phyloP scores from a whole-genome alignment of 2,888 invertebrate genomes.

The Endotricha flammealis region DNA sequence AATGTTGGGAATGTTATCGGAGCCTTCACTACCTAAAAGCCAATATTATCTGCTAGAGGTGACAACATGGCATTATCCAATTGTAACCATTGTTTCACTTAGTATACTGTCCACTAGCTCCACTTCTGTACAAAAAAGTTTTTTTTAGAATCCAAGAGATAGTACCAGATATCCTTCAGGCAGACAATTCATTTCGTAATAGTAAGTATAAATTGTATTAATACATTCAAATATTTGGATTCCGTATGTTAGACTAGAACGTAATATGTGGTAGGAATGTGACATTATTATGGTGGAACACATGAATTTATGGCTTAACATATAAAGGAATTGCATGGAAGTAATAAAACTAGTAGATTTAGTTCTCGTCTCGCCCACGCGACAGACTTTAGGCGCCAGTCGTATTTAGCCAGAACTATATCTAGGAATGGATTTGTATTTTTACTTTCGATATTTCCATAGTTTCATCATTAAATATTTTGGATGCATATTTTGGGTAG shows the following conservation, averaged over 20 bases:
- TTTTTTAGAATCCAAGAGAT: too few species aligned
- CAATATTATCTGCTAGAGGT: too few species aligned
- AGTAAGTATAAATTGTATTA: background rate
- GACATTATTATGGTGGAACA: slow-evolving; percentile 25
- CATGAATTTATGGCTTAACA: slow-evolving; percentile 38
- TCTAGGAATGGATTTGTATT: slow-evolving; percentile 14
- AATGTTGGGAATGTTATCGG: too few species aligned
- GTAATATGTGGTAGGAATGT: slow-evolving; percentile 14
- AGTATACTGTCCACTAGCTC: too few species aligned
- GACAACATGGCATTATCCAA: too few species aligned
- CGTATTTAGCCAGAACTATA: slow-evolving; percentile 30
- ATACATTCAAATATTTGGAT: background rate
- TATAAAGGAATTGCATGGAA: slow-evolving; percentile 55
- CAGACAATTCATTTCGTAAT: too few species aligned
- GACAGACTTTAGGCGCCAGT: slow-evolving; percentile 65
- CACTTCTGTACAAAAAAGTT: too few species aligned
- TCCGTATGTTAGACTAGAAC: slow-evolving; percentile 6
- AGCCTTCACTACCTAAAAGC: too few species aligned
- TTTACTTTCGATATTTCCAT: background rate
- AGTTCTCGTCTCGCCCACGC: slow-evolving; percentile 62
- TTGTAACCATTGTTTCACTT: too few species aligned
- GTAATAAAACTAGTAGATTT: slow-evolving; percentile 60
- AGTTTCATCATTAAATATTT: background rate
- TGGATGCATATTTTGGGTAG: too few species aligned
- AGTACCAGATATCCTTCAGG: too few species aligned